Conservation (phyloP, 2,888 invertebrate genomes). For the Spodoptera picta region DNA sequence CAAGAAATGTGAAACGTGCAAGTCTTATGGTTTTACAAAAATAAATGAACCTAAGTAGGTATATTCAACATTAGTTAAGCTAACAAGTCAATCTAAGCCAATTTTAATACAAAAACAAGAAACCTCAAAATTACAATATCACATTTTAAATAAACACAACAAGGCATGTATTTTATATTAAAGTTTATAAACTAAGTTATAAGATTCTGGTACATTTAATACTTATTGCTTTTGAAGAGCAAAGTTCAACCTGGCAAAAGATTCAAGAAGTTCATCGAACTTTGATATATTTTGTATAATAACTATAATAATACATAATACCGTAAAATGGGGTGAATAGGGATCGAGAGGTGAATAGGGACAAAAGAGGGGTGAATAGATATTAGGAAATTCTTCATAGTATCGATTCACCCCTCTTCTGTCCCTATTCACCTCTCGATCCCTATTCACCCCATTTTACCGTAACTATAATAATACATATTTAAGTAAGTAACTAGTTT, state of each 20-base stretch:
- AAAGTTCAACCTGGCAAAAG: conserved; percentile 69
- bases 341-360: too few species aligned
- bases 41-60: conserved; percentile 79
- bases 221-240: conserved; percentile 78
- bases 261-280: conserved; percentile 70
- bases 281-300: conserved; percentile 75
- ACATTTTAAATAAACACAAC: conserved; percentile 86
- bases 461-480: conserved; percentile 77
- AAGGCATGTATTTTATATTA: conserved; percentile 63
- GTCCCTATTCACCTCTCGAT: too few species aligned
- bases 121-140: conserved; percentile 80
- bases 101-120: conserved; percentile 75
- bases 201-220: conserved; percentile 75
- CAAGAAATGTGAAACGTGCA: conserved; percentile 82
- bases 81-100: conserved; percentile 77
- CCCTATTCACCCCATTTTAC: too few species aligned
- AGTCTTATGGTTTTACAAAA: conserved; percentile 84
- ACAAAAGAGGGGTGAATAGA: too few species aligned
- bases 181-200: conserved; percentile 63
- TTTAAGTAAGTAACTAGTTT: conserved; percentile 75
- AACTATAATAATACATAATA: conserved; percentile 77
- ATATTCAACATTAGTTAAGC: conserved; percentile 75
- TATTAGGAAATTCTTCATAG: too few species aligned
- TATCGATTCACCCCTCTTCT: too few species aligned
- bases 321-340: too few species aligned